Evolutionary conservation across 2,888 invertebrate species (phyloP), one percentile per base, ranked within the genome.

Genomic region (Aspidiotus destructor): DNA sequence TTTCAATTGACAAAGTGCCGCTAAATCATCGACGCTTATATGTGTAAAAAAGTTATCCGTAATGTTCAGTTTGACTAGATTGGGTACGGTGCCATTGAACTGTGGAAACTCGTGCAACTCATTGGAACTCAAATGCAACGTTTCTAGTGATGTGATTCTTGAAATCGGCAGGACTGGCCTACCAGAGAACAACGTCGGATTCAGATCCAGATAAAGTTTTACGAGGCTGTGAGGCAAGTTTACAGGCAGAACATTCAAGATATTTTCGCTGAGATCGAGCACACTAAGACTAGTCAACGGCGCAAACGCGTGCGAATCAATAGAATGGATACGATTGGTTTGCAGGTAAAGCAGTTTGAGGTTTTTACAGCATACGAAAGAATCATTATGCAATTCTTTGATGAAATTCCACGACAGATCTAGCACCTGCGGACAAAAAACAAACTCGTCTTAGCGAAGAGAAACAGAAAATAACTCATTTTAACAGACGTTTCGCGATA

Each of bases 261-360:
- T 48, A 57, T 69, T 69, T n/a, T 9, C 13, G 16, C 62, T 69
- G 62, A 69, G 44, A 62, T 69, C 69, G 17, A 69, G 44, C 8
- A 69, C 69, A n/a, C 28, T 13, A 9, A 69, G 40, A 15, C 55
- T 54, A n/a, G 57, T 11, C 9, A 69, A 55, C 8, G 62, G 62
- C n/a, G 41, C 11, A 42, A 69, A 54, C 15, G 57, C 48, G 16
- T 44, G 16, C 13, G 42, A 28, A n/a, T 62, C 62, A 9, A 69
- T 28, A 15, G 8, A 11, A 2, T 55, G 55, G 16, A 69, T 69
- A 5, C 42, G 6, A 40, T 69, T 69, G 2, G 41, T 16, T 13
- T 53, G 42, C n/a, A 69, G 55, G 41, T 69, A 69, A 1, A 69
- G 57, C n/a, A 69, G 48, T 13, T 69, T 42, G 8, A 69, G 55